phyloP scores from a whole-genome alignment of 2,888 invertebrate genomes.

The Onthophagus sagittarius region DNA sequence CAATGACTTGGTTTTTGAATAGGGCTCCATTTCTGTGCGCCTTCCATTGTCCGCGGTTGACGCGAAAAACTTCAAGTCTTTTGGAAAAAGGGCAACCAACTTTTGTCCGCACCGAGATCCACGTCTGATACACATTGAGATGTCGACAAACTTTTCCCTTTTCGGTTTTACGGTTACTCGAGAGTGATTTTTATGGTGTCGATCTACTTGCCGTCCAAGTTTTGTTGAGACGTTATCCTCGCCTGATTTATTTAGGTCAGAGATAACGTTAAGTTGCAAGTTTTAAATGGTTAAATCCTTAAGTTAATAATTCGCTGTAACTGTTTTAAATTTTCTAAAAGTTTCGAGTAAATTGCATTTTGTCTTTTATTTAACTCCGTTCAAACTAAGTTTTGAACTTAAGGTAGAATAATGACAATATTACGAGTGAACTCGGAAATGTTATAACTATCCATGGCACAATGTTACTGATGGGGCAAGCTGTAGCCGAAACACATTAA shows the following conservation, averaged over 20 bases:
- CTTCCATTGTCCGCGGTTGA: neutral
- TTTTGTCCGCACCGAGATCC: neutral
- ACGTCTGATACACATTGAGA: neutral
- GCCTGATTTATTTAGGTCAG: no score
- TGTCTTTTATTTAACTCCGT: no score
- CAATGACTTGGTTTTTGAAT: neutral
- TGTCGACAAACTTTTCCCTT: neutral
- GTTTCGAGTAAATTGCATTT: neutral
- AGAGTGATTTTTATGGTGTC: neutral
- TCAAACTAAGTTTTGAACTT: neutral
- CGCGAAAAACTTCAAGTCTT: neutral
- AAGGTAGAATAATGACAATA: neutral
- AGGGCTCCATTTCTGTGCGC: neutral
- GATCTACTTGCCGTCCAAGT: neutral
- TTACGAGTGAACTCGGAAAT: neutral
- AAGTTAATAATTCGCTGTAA: neutral
- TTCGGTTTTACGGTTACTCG: neutral
- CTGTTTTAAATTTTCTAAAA: neutral
- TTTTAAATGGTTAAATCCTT: no score
- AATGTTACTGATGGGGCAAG: neutral
- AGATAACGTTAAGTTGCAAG: no score
- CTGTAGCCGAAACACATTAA: neutral
- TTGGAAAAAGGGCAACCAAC: neutral
- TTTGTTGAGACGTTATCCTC: no score
- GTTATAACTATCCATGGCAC: neutral